These are phyloP conservation scores for Peucedramus taeniatus DNA, from an alignment of 2,113 vertebrate species.

Conservation along the genomic window DNA sequence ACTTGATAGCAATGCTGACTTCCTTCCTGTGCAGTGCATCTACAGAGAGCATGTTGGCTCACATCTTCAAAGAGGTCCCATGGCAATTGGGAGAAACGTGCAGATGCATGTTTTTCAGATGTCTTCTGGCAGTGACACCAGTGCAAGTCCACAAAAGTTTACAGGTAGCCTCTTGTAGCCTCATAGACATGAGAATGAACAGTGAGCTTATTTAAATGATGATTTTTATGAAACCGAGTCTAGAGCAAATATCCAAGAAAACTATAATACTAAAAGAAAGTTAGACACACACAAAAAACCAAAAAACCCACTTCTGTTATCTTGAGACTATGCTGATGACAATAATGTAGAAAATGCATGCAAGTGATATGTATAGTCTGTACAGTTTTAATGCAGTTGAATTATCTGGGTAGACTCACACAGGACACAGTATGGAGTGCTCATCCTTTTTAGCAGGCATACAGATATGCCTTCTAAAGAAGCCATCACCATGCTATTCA, in stretches of 20 bases:
- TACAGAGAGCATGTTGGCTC: neutral
- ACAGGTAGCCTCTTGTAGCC: neutral
- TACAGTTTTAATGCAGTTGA: neutral
- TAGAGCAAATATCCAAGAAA: neutral
- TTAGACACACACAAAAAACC: neutral
- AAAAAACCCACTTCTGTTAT: neutral
- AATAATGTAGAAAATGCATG: neutral
- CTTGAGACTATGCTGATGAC: neutral
- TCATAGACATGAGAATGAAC: neutral
- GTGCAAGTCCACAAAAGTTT: neutral
- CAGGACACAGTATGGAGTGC: neutral
- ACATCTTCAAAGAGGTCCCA: neutral
- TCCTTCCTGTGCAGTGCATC: neutral
- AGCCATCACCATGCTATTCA: neutral
- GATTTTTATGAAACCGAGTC: neutral
- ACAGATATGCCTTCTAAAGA: neutral
- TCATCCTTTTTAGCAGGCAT: neutral
- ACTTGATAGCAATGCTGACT: neutral
- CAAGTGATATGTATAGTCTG: neutral
- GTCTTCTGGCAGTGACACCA: neutral
- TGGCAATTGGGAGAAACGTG: neutral
- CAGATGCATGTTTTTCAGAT: neutral
- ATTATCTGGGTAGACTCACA: neutral
- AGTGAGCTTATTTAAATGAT: neutral
- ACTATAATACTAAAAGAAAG: neutral